phyloP scores from a whole-genome alignment of 2,888 invertebrate species.

The Temnothorax ravouxi region DNA sequence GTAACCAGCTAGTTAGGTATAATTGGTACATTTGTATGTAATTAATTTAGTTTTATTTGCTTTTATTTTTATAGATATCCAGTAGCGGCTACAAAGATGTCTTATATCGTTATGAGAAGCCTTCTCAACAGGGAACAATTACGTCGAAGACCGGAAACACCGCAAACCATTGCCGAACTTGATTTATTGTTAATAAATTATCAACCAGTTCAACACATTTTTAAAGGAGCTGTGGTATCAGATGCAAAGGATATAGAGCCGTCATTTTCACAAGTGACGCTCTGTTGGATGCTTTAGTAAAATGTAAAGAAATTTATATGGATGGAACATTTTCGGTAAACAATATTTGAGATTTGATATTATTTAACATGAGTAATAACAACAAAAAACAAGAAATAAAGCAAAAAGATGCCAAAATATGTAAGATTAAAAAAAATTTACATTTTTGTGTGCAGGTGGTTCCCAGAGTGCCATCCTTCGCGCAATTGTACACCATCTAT shows the following conservation, averaged over 20 bases:
- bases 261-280: neutral
- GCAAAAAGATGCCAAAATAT: neutral
- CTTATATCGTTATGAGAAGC: no score
- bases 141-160: neutral
- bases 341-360: neutral
- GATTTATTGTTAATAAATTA: neutral
- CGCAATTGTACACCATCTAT: slow-evolving; percentile 3
- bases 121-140: neutral
- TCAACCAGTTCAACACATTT: neutral
- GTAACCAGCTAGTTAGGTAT: no score
- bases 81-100: no score
- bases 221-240: neutral
- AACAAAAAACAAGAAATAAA: neutral
- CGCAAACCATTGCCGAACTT: neutral
- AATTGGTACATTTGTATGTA: no score
- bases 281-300: neutral
- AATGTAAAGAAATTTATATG: neutral
- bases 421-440: neutral
- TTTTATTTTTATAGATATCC: neutral
- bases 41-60: neutral
- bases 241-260: neutral
- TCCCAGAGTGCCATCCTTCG: neutral
- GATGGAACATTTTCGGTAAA: slow-evolving; percentile 1
- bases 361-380: neutral
- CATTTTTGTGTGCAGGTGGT: neutral